These are phyloP conservation scores for Alethe diademata DNA, from an alignment of 2,113 vertebrate genomes.

Conservation along the genomic window DNA sequence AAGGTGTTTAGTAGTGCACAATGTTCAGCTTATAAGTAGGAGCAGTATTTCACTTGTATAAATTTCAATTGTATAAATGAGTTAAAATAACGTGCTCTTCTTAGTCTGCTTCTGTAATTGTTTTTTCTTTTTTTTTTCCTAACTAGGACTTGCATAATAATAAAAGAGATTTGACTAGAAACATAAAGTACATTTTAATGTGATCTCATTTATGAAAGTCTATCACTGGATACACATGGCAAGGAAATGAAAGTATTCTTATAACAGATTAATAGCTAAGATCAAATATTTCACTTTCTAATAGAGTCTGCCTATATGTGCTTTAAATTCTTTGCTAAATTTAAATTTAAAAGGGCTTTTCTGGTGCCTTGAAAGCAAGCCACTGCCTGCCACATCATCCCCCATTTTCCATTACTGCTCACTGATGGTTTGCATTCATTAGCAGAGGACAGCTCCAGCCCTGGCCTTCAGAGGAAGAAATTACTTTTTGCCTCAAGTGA, in stretches of 20 bases:
- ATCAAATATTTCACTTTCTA: slow-evolving; percentile 60
- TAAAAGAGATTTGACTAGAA: slow-evolving; percentile 18
- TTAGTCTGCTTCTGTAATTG: slow-evolving; percentile 12
- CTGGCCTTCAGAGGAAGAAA: neutral
- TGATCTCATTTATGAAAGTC: slow-evolving; percentile 27
- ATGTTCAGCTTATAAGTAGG: neutral
- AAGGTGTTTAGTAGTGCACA: neutral
- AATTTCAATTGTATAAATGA: slow-evolving; percentile 4
- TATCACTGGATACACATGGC: slow-evolving; percentile 40
- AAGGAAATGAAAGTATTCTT: slow-evolving; percentile 47
- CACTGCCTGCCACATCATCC: slow-evolving; percentile 14
- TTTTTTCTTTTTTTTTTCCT: neutral
- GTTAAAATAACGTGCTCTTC: slow-evolving; percentile 17
- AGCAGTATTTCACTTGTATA: neutral
- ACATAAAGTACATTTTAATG: slow-evolving; percentile 46
- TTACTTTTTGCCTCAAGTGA: neutral
- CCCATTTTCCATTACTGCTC: neutral
- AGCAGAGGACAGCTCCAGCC: neutral
- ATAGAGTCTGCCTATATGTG: slow-evolving; percentile 26
- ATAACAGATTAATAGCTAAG: slow-evolving; percentile 45
- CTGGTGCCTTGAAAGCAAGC: neutral
- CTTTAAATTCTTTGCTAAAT: slow-evolving; percentile 26
- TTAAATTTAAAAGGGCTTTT: slow-evolving; percentile 2
- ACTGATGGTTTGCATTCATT: neutral
- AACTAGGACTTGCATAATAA: slow-evolving; percentile 14